Percentiles rank a stretch among this genome's conserved stretches.
These are phyloP conservation scores for Saturnia japonica DNA, from an alignment of 2,888 invertebrate genomes.

Conservation along the genomic window DNA sequence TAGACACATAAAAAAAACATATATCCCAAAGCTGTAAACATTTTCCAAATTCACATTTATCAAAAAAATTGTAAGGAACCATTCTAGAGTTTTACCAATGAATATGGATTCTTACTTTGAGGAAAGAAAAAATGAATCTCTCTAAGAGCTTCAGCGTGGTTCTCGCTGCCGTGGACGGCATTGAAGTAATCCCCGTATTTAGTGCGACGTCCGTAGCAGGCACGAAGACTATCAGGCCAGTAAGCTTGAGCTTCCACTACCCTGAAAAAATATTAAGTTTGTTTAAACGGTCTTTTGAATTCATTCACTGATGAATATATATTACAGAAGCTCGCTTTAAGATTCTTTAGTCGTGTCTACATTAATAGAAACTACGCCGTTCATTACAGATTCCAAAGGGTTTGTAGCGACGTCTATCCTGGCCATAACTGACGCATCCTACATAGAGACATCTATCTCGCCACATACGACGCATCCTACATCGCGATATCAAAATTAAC, in stretches of 20 bases:
- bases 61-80: too few relatives aligned
- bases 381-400: neutral
- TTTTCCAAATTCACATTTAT: too few relatives aligned
- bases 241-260: conserved; percentile 86
- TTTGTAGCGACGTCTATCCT: too few relatives aligned
- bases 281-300: neutral
- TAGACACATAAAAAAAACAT: too few relatives aligned
- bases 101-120: conserved; percentile 80
- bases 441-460: too few relatives aligned
- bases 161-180: conserved; percentile 90
- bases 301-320: neutral
- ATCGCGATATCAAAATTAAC: too few relatives aligned
- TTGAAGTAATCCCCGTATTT: conserved; percentile 84
- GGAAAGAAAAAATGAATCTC: conserved; percentile 96
- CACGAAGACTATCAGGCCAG: conserved; percentile 86
- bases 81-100: too few relatives aligned
- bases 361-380: neutral
- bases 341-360: neutral
- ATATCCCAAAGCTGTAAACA: too few relatives aligned
- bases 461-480: too few relatives aligned
- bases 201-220: conserved; percentile 85
- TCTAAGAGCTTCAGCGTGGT: conserved; percentile 83
- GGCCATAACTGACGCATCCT: too few relatives aligned
- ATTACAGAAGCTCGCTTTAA: neutral
- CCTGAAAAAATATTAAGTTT: conserved; percentile 43